phyloP scores from a whole-genome alignment of 2,797 vertebrate species.

The Acrossocheilus wenchowensis region DNA sequence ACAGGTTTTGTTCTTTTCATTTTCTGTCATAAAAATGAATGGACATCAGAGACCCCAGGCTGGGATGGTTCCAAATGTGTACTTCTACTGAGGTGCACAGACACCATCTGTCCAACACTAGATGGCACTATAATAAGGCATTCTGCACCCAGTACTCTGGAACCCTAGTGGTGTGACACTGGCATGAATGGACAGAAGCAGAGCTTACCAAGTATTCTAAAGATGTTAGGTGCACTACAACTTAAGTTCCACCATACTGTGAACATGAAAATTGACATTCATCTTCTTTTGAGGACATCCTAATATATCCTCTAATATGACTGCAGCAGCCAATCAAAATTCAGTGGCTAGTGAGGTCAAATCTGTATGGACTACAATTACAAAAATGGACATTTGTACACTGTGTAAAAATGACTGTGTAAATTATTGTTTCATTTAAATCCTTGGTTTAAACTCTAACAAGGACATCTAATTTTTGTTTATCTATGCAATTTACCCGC shows the following conservation, averaged over 20 bases:
- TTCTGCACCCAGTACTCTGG: not conserved
- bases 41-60: not conserved
- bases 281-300: not conserved
- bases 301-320: not conserved
- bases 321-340: not conserved
- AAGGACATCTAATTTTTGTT: not conserved
- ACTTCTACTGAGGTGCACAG: not conserved
- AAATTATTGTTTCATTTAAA: not conserved
- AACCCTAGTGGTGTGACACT: not conserved
- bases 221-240: not conserved
- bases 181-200: not conserved
- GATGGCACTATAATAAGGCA: not conserved
- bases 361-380: not conserved
- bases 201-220: not conserved
- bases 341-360: not conserved
- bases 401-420: not conserved
- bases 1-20: not conserved
- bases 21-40: not conserved
- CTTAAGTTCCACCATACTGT: not conserved
- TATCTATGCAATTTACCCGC: not conserved
- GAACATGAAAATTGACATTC: not conserved
- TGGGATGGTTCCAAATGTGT: not conserved
- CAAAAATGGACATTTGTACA: not conserved
- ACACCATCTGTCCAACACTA: not conserved
- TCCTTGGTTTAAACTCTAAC: not conserved